These are phyloP conservation scores for Sternotherus odoratus DNA, from an alignment of 2,797 vertebrate species.

Conservation along the genomic window DNA sequence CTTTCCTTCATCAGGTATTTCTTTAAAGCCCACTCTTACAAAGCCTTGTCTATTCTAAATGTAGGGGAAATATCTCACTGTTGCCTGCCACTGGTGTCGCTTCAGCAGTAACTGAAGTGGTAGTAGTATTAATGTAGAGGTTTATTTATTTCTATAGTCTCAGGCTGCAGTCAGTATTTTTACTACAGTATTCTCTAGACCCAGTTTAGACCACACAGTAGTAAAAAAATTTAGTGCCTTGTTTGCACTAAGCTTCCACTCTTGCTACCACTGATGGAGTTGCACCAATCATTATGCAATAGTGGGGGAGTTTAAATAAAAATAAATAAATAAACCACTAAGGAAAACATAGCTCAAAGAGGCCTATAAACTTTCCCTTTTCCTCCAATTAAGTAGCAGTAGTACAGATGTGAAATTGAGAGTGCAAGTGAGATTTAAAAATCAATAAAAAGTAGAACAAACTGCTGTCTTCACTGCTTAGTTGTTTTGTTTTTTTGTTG, in stretches of 20 bases:
- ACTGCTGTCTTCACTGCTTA: not conserved
- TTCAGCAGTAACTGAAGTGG: not conserved
- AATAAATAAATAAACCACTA: not conserved
- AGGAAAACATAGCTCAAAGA: not conserved
- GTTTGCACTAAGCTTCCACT: not conserved
- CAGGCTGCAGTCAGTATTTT: not conserved
- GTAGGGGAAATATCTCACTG: not conserved
- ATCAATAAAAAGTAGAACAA: not conserved
- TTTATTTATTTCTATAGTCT: not conserved
- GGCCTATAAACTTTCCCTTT: not conserved
- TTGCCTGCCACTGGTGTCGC: rapidly evolving
- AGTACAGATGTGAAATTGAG: not conserved
- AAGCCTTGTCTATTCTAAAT: not conserved
- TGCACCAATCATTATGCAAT: not conserved
- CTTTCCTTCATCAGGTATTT: not conserved
- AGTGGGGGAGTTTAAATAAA: not conserved
- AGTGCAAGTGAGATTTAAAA: not conserved
- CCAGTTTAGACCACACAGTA: not conserved
- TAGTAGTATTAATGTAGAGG: not conserved
- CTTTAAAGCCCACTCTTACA: not conserved
- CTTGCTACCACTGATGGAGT: not conserved
- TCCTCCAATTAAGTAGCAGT: not conserved
- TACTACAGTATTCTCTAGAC: not conserved
- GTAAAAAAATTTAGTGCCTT: not conserved
- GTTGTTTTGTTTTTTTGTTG: not conserved